Percentiles rank a stretch among this genome's conserved stretches.
Evolutionary conservation across 2,888 invertebrate species (phyloP).

Genomic region (Girardia tigrina): DNA sequence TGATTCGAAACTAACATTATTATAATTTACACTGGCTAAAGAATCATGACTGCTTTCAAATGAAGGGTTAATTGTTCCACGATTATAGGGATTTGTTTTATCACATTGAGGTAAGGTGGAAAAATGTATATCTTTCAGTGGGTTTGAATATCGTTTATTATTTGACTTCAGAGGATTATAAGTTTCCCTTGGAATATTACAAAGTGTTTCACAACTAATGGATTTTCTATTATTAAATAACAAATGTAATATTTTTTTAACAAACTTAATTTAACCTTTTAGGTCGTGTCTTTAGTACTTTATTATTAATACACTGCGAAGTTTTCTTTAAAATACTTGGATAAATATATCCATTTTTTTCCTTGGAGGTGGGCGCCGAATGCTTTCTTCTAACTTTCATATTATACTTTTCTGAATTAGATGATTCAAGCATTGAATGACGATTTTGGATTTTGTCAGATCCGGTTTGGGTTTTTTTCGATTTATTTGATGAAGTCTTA

Average conservation of each 20-base stretch:
- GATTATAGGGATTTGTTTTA: neutral
- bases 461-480: neutral
- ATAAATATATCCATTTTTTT: neutral
- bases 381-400: constrained; percentile 4
- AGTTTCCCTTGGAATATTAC: neutral
- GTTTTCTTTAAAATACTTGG: constrained; percentile 3
- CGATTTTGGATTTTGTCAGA: constrained; percentile 3
- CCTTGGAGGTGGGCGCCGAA: neutral
- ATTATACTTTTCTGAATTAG: neutral
- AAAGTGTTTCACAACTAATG: neutral
- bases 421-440: constrained; percentile 1
- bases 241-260: too few relatives aligned
- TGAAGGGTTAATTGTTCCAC: neutral
- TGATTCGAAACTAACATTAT: too few relatives aligned
- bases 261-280: neutral
- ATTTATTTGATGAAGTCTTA: neutral
- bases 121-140: constrained; percentile 14
- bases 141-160: neutral
- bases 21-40: neutral
- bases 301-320: neutral
- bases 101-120: constrained; percentile 14
- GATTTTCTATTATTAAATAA: neutral
- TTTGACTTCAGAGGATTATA: neutral
- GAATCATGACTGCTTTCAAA: constrained; percentile 15
- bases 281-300: neutral